Base-by-base conservation (phyloP, 2,797 vertebrate genomes). In the Galago senegalensis region DNA sequence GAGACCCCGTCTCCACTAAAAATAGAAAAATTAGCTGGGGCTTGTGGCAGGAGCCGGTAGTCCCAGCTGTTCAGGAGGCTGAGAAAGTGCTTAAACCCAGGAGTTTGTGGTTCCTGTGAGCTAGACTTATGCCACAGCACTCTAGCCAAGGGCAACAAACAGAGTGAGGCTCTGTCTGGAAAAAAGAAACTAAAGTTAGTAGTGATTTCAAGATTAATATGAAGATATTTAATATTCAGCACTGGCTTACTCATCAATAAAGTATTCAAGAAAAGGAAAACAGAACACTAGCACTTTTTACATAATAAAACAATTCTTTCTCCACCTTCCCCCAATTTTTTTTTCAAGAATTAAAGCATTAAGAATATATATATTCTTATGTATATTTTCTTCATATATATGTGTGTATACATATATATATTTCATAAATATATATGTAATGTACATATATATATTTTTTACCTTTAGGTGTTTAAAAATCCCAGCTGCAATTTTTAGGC, bases 401-500 rank as follows among this genome's bases (percentile, higher is more conserved):
- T 49, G 0, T 49, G 49, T 16, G 3, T 16, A 11, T 4, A 49
- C 3, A 53, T 53, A 53, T 53, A 53, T 53, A 53, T 53, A 43
- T 43, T 43, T 43, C 7, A 43, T 43, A 43, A 43, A 63, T 13
- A 29, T 29, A 61, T 25, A 61, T 61, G 40, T 43, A 43, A 61
- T 12, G 27, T 27, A 27, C 11, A 29, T 8, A 7, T 63, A 27
- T 27, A 12, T 61, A 40, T 56, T 79, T 75, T 56, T 95, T 98
- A 99, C 99, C 99, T 99, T 99, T 63, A 99, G 99, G 97, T 99
- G 99, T 98, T 99, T 99, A 98, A 99, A 99, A 97, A 99, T 99
- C 82, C 99, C 99, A 96, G 99, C 99, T 96, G 99, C 99, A 95
- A 98, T 98, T 98, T 99, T 99, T 97, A 99, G 98, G 98, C 99